A percentile compares a stretch with the other conserved stretches of the same genome.
Evolutionary conservation across 2,888 invertebrate species (phyloP).

Genomic region (Diplazon laetatorius): DNA sequence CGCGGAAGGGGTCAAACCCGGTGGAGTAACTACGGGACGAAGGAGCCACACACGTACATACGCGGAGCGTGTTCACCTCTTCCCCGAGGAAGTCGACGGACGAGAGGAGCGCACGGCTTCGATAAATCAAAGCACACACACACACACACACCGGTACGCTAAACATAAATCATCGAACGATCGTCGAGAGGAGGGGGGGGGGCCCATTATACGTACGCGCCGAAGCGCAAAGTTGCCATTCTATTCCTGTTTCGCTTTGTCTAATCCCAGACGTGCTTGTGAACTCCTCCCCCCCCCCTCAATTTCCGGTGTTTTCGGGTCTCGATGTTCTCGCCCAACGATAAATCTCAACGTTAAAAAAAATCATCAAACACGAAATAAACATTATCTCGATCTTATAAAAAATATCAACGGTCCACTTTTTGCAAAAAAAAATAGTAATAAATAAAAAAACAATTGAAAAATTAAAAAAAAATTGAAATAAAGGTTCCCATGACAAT

Average conservation of each 20-base stretch:
- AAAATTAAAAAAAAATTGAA: too few species aligned
- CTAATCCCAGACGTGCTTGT: neutral
- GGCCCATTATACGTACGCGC: conserved; percentile 63
- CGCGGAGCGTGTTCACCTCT: conserved; percentile 48
- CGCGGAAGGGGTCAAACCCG: conserved; percentile 57
- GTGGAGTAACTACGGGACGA: conserved; percentile 42
- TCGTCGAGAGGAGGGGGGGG: too few species aligned
- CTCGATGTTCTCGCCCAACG: conserved; percentile 17
- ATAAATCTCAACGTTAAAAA: conserved; percentile 11
- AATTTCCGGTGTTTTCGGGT: conserved; percentile 27
- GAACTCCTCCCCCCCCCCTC: too few species aligned
- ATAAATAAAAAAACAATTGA: neutral
- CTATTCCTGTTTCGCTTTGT: conserved; percentile 25
- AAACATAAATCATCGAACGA: conserved; percentile 66
- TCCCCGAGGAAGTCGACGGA: conserved; percentile 45
- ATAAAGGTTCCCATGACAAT: too few species aligned
- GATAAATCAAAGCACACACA: conserved; percentile 66
- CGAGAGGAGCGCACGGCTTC: conserved; percentile 54
- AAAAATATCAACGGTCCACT: too few species aligned
- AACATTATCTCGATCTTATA: neutral
- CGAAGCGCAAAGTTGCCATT: conserved; percentile 56
- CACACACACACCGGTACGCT: too few species aligned
- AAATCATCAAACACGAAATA: neutral
- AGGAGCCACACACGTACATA: conserved; percentile 58
- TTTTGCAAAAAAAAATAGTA: neutral